Evolutionary conservation across 1,140 invertebrate species (phyloP).

Genomic region (Solen grandis): DNA sequence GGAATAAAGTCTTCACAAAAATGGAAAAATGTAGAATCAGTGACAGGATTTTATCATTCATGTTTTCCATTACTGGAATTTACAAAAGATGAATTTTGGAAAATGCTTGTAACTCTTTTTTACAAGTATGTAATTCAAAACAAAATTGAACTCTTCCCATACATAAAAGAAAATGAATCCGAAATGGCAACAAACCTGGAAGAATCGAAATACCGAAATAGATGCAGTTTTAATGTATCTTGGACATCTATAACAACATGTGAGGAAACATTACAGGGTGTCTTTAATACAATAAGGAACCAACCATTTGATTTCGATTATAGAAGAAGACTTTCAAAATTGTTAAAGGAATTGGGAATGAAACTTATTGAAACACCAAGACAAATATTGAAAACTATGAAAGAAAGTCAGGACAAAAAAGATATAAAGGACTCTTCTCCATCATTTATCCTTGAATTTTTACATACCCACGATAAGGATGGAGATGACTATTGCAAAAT

Average conservation of each 20-base stretch:
- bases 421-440: slow-evolving; percentile 17
- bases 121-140: slow-evolving; percentile 11
- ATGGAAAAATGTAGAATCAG: background rate
- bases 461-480: slow-evolving; percentile 22
- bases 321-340: background rate
- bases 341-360: slow-evolving; percentile 45
- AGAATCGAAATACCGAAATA: no score
- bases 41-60: slow-evolving; percentile 28
- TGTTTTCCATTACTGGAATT: slow-evolving; percentile 50
- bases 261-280: background rate
- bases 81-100: slow-evolving; percentile 27
- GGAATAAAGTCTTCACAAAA: background rate
- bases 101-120: slow-evolving; percentile 9
- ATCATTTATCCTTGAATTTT: slow-evolving; percentile 32
- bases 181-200: no score
- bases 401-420: slow-evolving; percentile 15
- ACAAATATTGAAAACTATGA: slow-evolving; percentile 8
- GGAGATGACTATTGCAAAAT: slow-evolving; percentile 15
- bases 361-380: slow-evolving; percentile 47
- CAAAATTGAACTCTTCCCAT: background rate
- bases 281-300: background rate
- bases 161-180: no score
- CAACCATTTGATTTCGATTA: background rate
- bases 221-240: slow-evolving; percentile 1
- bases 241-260: background rate